Percentiles rank a stretch among this genome's conserved stretches.
Conservation (phyloP, 1,140 invertebrate genomes). For the Gyrodactylus salaris region DNA sequence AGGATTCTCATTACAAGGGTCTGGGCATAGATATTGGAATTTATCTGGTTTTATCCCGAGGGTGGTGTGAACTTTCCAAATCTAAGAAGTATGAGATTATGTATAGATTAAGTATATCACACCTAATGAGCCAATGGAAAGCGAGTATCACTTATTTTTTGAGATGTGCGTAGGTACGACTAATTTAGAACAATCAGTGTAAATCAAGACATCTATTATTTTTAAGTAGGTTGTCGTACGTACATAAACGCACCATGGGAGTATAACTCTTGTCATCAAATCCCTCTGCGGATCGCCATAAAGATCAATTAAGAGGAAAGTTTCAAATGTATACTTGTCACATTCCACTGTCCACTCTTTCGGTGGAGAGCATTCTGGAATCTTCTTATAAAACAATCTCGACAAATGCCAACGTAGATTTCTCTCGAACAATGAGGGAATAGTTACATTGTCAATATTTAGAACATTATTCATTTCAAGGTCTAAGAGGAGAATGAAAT, state of each 20-base stretch:
- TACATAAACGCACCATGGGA: background rate
- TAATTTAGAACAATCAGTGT: too few relatives aligned
- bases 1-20: background rate
- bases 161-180: too few relatives aligned
- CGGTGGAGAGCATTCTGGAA: background rate
- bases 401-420: background rate
- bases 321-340: background rate
- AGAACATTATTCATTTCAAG: too few relatives aligned
- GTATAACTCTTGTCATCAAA: background rate
- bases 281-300: background rate
- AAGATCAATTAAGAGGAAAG: background rate
- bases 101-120: too few relatives aligned
- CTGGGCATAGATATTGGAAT: background rate
- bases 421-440: background rate
- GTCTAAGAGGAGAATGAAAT: too few relatives aligned
- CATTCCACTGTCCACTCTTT: background rate
- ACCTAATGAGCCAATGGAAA: too few relatives aligned
- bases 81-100: too few relatives aligned
- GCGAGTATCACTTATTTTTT: too few relatives aligned
- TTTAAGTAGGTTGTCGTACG: too few relatives aligned
- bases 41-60: background rate
- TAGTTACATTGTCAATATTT: too few relatives aligned
- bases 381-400: background rate
- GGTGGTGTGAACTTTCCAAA: too few relatives aligned
- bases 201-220: too few relatives aligned